These are phyloP conservation scores for Scyliorhinus canicula DNA, from an alignment of 2,797 vertebrate genomes.

Conservation along the genomic window DNA sequence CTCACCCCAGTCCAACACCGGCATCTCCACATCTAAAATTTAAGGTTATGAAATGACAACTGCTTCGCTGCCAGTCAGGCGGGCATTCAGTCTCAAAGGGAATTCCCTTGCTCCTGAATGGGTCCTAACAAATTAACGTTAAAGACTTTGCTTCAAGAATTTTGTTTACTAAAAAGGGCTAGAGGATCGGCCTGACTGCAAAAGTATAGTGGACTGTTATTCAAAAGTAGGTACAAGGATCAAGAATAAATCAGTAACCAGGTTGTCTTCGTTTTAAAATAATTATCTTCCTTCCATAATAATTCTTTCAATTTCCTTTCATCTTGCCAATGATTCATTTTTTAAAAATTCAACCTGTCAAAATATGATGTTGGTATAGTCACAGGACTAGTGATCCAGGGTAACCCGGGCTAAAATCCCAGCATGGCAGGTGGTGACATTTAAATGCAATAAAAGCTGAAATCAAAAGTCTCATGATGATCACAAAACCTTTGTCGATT, in stretches of 20 bases:
- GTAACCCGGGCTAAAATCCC: no score
- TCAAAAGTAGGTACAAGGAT: background rate
- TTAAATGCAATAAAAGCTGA: no score
- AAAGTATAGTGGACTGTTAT: background rate
- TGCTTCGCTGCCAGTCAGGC: slow-evolving; percentile 39
- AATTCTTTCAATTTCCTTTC: slow-evolving; percentile 20
- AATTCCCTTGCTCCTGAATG: slow-evolving; percentile 34
- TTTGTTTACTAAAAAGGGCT: background rate
- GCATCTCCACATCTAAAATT: no score
- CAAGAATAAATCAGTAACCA: background rate
- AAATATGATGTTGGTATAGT: background rate
- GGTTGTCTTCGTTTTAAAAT: no score
- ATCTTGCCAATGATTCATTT: background rate
- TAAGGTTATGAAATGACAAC: background rate
- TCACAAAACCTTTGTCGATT: no score
- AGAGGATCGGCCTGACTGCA: background rate
- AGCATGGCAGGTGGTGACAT: no score
- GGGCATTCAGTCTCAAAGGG: slow-evolving; percentile 45
- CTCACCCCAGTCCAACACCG: no score
- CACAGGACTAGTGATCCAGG: no score
- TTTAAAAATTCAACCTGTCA: background rate
- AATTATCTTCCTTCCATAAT: background rate
- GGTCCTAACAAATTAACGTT: background rate
- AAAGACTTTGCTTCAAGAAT: background rate
- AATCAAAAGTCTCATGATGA: no score